These are phyloP conservation scores for Phrynosoma blainvillii DNA, from an alignment of 2,113 vertebrate species.

Conservation along the genomic window DNA sequence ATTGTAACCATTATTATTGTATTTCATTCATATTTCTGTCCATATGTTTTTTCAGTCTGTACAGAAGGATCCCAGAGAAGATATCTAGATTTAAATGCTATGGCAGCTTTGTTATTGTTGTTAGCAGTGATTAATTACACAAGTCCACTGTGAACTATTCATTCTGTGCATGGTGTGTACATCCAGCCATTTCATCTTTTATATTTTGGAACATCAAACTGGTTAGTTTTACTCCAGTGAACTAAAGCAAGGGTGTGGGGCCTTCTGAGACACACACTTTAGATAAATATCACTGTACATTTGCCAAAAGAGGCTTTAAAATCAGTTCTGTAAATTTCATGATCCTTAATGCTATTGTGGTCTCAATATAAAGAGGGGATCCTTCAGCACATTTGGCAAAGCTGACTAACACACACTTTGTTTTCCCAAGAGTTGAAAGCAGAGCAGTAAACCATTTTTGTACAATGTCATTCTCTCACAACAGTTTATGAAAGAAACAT, in stretches of 20 bases:
- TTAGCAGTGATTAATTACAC: slow-evolving; percentile 69
- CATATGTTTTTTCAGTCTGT: slow-evolving; percentile 43
- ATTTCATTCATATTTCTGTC: not conserved
- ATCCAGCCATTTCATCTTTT: slow-evolving; percentile 66
- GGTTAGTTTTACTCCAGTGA: slow-evolving; percentile 63
- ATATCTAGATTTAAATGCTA: slow-evolving; percentile 51
- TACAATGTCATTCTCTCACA: slow-evolving; percentile 85
- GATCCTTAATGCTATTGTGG: slow-evolving; percentile 80
- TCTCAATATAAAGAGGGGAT: slow-evolving; percentile 79
- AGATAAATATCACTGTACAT: slow-evolving; percentile 77
- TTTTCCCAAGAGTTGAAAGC: slow-evolving; percentile 82
- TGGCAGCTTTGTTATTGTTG: slow-evolving; percentile 42
- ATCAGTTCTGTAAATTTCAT: slow-evolving; percentile 79
- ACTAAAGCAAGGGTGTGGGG: slow-evolving; percentile 55
- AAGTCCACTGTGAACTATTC: slow-evolving; percentile 64
- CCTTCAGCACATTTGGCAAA: slow-evolving; percentile 81
- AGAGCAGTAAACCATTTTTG: slow-evolving; percentile 83
- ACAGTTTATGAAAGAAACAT: slow-evolving; percentile 89
- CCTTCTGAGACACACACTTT: slow-evolving; percentile 70
- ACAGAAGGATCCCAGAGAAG: slow-evolving; percentile 42
- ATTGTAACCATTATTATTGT: too few relatives aligned
- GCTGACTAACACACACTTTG: slow-evolving; percentile 77
- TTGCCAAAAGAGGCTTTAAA: slow-evolving; percentile 79
- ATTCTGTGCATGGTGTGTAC: slow-evolving; percentile 67
- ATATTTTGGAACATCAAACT: slow-evolving; percentile 60